Conservation (phyloP, 2,797 vertebrate species). For the Anabacerthia variegaticeps region DNA sequence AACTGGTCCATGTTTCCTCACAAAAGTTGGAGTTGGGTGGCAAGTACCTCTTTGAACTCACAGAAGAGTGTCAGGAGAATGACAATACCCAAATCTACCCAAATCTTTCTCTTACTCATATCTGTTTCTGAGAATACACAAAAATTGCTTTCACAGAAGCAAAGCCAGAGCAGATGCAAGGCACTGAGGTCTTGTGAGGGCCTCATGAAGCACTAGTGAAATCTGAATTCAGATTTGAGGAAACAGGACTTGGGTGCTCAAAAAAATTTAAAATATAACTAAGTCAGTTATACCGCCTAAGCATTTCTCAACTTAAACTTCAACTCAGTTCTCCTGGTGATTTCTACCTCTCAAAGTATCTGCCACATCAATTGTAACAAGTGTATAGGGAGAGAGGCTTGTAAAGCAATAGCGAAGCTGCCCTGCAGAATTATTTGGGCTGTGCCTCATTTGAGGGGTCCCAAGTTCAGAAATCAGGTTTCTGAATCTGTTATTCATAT, state of each 20-base stretch:
- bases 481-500: background rate
- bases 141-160: background rate
- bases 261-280: background rate
- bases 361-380: background rate
- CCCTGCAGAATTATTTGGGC: background rate
- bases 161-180: background rate
- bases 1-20: background rate
- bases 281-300: background rate
- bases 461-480: background rate
- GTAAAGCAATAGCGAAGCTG: background rate
- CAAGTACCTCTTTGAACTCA: background rate
- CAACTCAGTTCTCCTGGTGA: background rate
- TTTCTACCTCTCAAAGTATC: background rate
- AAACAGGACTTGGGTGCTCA: background rate
- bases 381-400: background rate
- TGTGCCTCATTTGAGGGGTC: background rate
- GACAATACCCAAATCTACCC: background rate
- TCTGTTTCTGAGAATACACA: background rate
- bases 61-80: background rate
- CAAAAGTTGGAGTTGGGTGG: background rate
- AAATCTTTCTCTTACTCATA: background rate
- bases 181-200: background rate
- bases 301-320: background rate
- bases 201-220: background rate
- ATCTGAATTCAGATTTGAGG: background rate